These are phyloP conservation scores for Chrysoperla carnea DNA, from an alignment of 1,140 invertebrate genomes.

Conservation along the genomic window DNA sequence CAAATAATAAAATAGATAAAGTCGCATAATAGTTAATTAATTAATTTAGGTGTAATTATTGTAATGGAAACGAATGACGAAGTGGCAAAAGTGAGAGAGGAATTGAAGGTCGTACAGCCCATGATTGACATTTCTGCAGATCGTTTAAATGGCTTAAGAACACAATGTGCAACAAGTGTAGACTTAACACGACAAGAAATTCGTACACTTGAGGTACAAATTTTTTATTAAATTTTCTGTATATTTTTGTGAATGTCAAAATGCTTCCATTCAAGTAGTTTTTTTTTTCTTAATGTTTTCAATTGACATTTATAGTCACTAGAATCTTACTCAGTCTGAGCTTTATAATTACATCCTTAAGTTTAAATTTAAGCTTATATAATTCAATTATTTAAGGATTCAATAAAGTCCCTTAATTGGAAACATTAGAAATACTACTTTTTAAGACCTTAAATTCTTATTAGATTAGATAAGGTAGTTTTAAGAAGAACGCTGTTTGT, in stretches of 20 bases:
- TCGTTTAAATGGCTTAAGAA: slow-evolving; percentile 77
- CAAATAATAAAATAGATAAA: slow-evolving; percentile 30
- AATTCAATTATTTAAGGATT: no score
- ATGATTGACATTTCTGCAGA: slow-evolving; percentile 92
- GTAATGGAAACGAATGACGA: slow-evolving; percentile 32
- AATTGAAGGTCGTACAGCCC: slow-evolving; percentile 53
- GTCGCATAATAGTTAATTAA: slow-evolving; percentile 25
- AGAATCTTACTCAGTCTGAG: no score
- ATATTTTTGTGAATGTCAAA: neutral
- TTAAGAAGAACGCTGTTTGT: no score
- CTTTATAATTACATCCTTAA: no score
- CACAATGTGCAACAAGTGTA: slow-evolving; percentile 78
- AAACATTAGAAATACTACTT: no score
- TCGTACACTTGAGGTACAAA: slow-evolving; percentile 69
- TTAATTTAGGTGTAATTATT: slow-evolving; percentile 30
- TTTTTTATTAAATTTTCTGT: neutral
- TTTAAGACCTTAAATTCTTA: no score
- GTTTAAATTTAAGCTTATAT: no score
- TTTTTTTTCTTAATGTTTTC: neutral
- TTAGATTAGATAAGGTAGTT: no score
- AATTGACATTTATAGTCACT: neutral
- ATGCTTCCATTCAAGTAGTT: neutral
- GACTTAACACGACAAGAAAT: slow-evolving; percentile 92
- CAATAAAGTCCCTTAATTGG: no score
- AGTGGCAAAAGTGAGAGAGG: slow-evolving; percentile 31